Percentiles rank a stretch among this genome's conserved stretches.
Conservation (phyloP, 2,113 vertebrate species). For the Paradoxurus hermaphroditus region DNA sequence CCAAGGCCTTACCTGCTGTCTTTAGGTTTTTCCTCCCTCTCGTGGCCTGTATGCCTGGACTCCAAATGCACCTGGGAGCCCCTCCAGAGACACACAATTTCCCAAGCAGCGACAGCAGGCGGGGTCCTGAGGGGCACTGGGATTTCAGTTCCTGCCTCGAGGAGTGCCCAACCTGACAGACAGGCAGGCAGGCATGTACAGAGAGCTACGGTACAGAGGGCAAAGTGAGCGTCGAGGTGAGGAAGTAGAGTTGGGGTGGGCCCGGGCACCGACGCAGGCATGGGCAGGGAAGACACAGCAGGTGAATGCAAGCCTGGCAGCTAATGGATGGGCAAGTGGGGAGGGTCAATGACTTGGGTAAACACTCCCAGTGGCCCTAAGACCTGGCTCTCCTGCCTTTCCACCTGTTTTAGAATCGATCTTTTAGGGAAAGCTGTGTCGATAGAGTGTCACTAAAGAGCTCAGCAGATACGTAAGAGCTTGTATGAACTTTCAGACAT, state of each 20-base stretch:
- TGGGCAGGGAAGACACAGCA: neutral
- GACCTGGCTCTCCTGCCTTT: neutral
- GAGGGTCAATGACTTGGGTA: neutral
- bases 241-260: neutral
- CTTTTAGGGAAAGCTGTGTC: constrained; percentile 3
- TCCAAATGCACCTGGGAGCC: neutral
- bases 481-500: constrained; percentile 44
- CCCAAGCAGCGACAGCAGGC: neutral
- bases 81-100: neutral
- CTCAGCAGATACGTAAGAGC: neutral
- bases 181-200: rapidly evolving
- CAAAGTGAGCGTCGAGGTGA: neutral
- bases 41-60: neutral
- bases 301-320: neutral
- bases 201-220: neutral
- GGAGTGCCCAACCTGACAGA: neutral
- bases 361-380: neutral
- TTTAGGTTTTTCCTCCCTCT: neutral
- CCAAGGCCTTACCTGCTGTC: neutral
- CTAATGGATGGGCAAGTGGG: neutral
- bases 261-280: neutral
- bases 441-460: neutral
- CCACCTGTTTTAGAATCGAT: neutral
- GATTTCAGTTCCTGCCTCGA: neutral
- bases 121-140: neutral